These are phyloP conservation scores for Pristionchus maxplancki DNA, from an alignment of 2,888 invertebrate genomes.

Conservation along the genomic window DNA sequence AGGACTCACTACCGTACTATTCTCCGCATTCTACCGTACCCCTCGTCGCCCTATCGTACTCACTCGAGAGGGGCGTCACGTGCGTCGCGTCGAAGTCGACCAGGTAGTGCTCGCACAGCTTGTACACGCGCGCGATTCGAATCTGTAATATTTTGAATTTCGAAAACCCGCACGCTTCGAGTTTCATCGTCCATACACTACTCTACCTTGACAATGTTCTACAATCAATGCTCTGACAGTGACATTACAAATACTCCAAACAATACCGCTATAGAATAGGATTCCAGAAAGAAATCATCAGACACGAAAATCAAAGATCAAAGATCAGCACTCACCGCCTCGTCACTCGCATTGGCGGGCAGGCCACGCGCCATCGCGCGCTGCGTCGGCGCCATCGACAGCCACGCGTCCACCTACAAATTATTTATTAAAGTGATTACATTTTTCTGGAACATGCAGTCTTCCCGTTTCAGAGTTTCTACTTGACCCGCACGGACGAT, in stretches of 20 bases:
- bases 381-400: constrained; percentile 62
- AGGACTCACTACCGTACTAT: background rate
- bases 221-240: too few species aligned
- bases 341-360: background rate
- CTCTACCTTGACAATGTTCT: too few species aligned
- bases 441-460: too few species aligned
- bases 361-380: constrained; percentile 58
- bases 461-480: too few species aligned
- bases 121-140: constrained; percentile 58
- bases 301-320: too few species aligned
- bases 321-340: background rate
- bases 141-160: constrained; percentile 24
- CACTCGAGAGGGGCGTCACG: constrained; percentile 60
- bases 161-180: too few species aligned
- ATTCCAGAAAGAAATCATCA: too few species aligned
- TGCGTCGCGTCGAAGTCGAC: constrained; percentile 69
- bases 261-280: too few species aligned
- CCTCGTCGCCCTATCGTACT: background rate
- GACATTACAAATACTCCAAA: too few species aligned
- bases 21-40: background rate
- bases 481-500: too few species aligned
- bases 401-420: constrained; percentile 62
- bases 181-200: too few species aligned
- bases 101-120: constrained; percentile 64
- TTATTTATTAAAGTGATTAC: background rate